Conservation (phyloP, 2,797 vertebrate species). For the Anguilla pacifica region DNA sequence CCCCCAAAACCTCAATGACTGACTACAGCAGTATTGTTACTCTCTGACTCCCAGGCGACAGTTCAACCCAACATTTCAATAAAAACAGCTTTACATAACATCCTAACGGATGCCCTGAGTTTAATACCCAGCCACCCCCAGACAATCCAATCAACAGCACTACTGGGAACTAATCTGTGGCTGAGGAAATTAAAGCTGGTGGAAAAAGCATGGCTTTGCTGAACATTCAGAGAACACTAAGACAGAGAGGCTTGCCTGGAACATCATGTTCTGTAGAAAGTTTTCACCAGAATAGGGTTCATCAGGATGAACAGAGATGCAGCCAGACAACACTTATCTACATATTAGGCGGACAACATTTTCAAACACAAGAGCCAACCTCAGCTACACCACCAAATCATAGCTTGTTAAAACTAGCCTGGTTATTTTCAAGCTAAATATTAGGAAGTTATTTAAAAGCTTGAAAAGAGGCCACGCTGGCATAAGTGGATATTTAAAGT, state of each 20-base stretch:
- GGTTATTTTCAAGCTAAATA: too few species aligned
- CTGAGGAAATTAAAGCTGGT: not conserved
- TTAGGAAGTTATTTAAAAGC: not conserved
- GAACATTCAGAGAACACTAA: not conserved
- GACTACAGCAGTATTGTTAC: not conserved
- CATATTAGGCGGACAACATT: not conserved
- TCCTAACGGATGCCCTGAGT: not conserved
- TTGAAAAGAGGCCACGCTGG: not conserved
- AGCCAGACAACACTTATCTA: not conserved
- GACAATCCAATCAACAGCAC: slow-evolving; percentile 16
- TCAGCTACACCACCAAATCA: not conserved
- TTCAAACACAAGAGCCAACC: not conserved
- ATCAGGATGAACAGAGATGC: not conserved
- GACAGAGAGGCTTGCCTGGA: not conserved
- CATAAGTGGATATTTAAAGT: not conserved
- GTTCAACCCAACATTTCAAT: not conserved
- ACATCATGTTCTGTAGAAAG: slow-evolving; percentile 1
- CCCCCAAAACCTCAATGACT: not conserved
- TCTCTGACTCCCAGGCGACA: not conserved
- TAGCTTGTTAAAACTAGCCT: not conserved
- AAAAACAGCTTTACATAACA: not conserved
- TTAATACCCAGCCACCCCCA: slow-evolving; percentile 13
- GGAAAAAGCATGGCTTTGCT: not conserved
- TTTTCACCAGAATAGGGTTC: not conserved
- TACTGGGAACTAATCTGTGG: slow-evolving; percentile 11